These are phyloP conservation scores for Gortyna flavago DNA, from an alignment of 2,888 invertebrate species.

Conservation along the genomic window DNA sequence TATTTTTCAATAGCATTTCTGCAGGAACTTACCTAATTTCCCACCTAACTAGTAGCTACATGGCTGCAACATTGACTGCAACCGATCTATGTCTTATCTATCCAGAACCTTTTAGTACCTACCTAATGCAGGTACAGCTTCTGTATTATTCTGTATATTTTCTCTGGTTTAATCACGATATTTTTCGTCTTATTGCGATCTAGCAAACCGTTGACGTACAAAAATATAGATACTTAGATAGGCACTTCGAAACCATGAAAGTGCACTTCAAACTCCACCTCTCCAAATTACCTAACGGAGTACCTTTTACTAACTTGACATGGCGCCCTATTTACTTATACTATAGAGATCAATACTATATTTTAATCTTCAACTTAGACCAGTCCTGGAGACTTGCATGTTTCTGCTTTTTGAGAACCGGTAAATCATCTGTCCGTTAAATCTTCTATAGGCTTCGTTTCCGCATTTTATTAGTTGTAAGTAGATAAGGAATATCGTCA, in stretches of 20 bases:
- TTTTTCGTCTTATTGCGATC: neutral
- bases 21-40: neutral
- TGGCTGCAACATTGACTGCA: neutral
- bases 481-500: neutral
- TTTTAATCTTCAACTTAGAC: slow-evolving; percentile 1
- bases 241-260: slow-evolving; percentile 1
- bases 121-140: neutral
- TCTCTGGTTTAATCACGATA: neutral
- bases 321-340: slow-evolving; percentile 4
- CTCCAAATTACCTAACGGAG: neutral
- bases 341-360: slow-evolving; percentile 31
- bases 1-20: neutral
- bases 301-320: slow-evolving; percentile 8
- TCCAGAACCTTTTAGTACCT: neutral
- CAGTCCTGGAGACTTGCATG: slow-evolving; percentile 11
- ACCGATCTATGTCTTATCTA: neutral
- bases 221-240: neutral
- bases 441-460: slow-evolving; percentile 20
- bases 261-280: neutral
- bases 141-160: neutral
- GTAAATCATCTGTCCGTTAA: slow-evolving; percentile 9
- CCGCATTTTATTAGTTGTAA: slow-evolving; percentile 43
- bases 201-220: neutral
- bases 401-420: slow-evolving; percentile 22
- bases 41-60: neutral